Conservation (phyloP, 2,797 vertebrate genomes). For the Cyclura pinguis region DNA sequence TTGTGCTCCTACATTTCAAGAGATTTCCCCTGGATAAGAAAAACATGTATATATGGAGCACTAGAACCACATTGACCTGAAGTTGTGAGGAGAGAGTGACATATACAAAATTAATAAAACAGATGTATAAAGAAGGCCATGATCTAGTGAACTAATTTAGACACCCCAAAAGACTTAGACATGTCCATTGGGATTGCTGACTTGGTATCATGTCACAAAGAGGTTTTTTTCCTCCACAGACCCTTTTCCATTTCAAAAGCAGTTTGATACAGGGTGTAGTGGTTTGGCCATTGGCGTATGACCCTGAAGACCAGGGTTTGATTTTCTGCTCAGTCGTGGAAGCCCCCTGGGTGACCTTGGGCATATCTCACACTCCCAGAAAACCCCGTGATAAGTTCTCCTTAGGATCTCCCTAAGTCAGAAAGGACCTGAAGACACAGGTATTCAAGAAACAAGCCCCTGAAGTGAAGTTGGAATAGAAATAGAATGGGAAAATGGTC, state of each 20-base stretch:
- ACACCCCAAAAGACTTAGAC: too few species aligned
- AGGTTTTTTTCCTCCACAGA: background rate
- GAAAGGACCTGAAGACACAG: background rate
- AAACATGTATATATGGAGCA: background rate
- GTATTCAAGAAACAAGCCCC: background rate
- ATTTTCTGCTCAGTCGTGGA: too few species aligned
- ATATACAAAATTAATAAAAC: background rate
- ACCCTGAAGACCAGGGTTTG: too few species aligned
- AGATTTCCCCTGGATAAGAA: background rate
- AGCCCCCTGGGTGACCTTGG: too few species aligned
- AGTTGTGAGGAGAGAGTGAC: background rate
- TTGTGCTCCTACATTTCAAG: background rate
- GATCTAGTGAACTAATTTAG: background rate
- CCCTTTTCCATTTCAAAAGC: background rate
- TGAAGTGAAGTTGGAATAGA: background rate
- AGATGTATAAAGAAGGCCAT: background rate
- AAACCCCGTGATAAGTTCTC: too few species aligned
- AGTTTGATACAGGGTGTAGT: background rate
- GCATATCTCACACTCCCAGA: too few species aligned
- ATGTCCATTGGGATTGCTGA: background rate
- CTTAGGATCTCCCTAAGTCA: too few species aligned
- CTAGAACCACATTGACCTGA: background rate
- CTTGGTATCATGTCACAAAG: background rate
- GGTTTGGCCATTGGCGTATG: too few species aligned
- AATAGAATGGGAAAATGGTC: background rate